Evolutionary conservation across 2,797 vertebrate species (phyloP), one percentile per base, ranked within the genome.

Genomic region (Odontamblyopus rebecca): DNA sequence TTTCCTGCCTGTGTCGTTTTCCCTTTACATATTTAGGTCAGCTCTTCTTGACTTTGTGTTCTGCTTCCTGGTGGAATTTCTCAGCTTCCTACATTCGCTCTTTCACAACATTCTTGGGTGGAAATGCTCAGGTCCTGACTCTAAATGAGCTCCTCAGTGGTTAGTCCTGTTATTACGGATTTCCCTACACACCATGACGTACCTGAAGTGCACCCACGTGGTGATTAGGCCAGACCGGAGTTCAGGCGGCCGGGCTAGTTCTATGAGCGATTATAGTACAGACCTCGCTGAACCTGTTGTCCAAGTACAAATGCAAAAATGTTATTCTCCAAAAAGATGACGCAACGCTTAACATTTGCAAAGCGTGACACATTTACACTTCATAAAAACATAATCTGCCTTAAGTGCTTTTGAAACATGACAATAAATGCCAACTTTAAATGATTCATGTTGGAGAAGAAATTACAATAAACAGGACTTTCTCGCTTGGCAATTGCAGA

Each of bases 221-320:
- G 80, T 78, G 23, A 26, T 38, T 61, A 35, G 23, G 62, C 30
- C 38, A 66, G 11, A 13, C 38, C n/a, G 30, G 32, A 4, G 15
- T 30, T 54, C 51, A 71, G 61, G 82, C 29, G 60, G 78, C 38
- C 13, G 27, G 84, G 81, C 86, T 78, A 80, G 86, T 86, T 60
- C 11, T 35, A 63, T 79, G 6, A 72, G 84, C 72, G 44, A 76
- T 91, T 89, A 77, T 61, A 2, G 80, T 75, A 9, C 11, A 27
- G 6, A 66, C 44, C 26, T 66, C 1, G 23, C 23, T 2, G 15
- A 19, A 66, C 64, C 41, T 5, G 64, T 66, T 66, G 6, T 48
- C 12, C 23, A 11, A 38, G 19, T 38, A 1, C n/a, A 6, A 8
- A n/a, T 29, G 29, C 32, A 1, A 3, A 2, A 8, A n/a, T 29